A percentile compares a stretch with the other conserved stretches of the same genome.
Evolutionary conservation across 1,140 invertebrate species (phyloP).

Genomic region (Heliothis virescens): DNA sequence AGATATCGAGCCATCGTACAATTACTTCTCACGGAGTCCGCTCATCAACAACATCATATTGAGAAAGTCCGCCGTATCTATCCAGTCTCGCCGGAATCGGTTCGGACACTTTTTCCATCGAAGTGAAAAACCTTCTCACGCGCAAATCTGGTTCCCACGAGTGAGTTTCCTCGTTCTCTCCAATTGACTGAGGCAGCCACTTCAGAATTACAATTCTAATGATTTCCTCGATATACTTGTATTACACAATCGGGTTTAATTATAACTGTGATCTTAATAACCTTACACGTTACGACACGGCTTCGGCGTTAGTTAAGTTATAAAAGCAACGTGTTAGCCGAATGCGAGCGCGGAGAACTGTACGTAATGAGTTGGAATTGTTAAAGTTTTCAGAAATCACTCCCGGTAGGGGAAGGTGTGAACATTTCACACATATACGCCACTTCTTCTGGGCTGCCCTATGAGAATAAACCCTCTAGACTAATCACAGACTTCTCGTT

Average conservation of each 20-base stretch:
- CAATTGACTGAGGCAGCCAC: slow-evolving; percentile 18
- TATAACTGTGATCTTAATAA: slow-evolving; percentile 22
- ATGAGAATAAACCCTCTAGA: slow-evolving; percentile 13
- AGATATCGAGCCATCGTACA: not conserved
- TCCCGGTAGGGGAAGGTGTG: slow-evolving; percentile 10
- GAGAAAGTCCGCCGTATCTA: slow-evolving; percentile 39
- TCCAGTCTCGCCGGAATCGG: slow-evolving; percentile 46
- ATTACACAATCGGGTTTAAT: slow-evolving; percentile 4
- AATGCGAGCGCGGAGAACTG: not conserved
- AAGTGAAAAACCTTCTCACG: slow-evolving; percentile 66
- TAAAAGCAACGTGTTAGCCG: slow-evolving; percentile 3
- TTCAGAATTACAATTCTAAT: slow-evolving; percentile 25
- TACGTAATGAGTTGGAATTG: not conserved
- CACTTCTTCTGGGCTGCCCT: not conserved
- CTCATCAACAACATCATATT: slow-evolving; percentile 35
- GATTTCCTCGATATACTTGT: slow-evolving; percentile 26
- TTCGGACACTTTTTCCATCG: slow-evolving; percentile 43
- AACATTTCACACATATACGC: slow-evolving; percentile 21
- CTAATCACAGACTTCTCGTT: not conserved
- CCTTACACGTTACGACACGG: not conserved
- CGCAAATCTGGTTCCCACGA: slow-evolving; percentile 80
- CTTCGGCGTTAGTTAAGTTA: slow-evolving; percentile 1
- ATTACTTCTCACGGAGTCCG: slow-evolving; percentile 18
- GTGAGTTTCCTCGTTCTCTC: slow-evolving; percentile 39
- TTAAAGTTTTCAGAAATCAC: slow-evolving; percentile 30